Base-by-base conservation (phyloP, 35 echinoderm and acorn worm genomes). In the Nesometra sesokonis region DNA sequence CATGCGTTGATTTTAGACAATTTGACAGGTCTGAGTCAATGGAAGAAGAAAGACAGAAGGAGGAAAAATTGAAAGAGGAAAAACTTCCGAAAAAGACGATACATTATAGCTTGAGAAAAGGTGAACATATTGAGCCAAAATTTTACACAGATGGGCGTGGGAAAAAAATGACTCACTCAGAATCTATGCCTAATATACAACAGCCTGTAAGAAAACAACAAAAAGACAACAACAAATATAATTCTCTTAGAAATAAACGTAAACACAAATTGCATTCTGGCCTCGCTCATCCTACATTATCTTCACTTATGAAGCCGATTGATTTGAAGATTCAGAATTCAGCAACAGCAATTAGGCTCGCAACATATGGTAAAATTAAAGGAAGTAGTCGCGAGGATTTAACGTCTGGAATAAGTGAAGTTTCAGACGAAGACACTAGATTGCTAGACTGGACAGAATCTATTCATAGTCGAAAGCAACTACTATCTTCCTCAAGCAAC, bases 381-480 rank as follows among this genome's bases (percentile, higher is more conserved):
- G 94, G 94, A 17, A 97, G 89, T 47, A 97, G 94, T 87, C 91
- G 94, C 4, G 91, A 97, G 36, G 94, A 97, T 84, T 79, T 97
- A 33, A 88, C 94, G 34, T 81, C 88, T 30, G 86, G 78, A n/a
- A 88, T 97, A 47, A 86, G 89, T 13, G 91, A 90, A 37, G 84
- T 97, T 29, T 88, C 91, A 13, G 89, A 88, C 47, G 87, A 84
- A 35, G 80, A 89, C 17, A 83, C 52, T 2, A 5, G 52, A 19
- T 17, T 27, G 52, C 23, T 67, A 67, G 52, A 67, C 23, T 67
- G 52, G 52, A 67, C 52, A 27, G 52, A 67, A 11, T 67, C 52
- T 67, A 19, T 27, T 67, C 52, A 67, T 27, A 67, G 52, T 67
- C 52, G 52, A 67, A 67, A 67, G 23, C 9, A 67, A 67, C 23